A percentile compares a stretch with the other conserved stretches of the same genome.
phyloP scores from a whole-genome alignment of 2,797 vertebrate species.

The Sternotherus odoratus region DNA sequence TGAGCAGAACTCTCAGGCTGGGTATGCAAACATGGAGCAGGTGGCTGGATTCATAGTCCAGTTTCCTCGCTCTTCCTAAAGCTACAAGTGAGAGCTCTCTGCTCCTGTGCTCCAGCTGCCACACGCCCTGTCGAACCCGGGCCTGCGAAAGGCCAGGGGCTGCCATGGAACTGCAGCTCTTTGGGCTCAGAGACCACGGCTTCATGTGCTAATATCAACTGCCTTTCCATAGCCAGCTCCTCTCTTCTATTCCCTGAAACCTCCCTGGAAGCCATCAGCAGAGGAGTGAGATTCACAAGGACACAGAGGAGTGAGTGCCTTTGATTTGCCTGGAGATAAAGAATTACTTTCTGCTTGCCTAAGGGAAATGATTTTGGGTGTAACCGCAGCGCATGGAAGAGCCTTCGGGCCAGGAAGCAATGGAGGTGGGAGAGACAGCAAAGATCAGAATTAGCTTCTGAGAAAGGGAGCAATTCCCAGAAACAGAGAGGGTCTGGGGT shows the following conservation, averaged over 20 bases:
- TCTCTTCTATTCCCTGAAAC: not conserved
- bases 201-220: too few relatives aligned
- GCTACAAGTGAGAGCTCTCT: too few relatives aligned
- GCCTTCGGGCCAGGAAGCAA: not conserved
- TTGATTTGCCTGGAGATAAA: not conserved
- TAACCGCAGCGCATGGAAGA: fast-evolving
- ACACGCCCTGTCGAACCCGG: not conserved
- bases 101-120: too few relatives aligned
- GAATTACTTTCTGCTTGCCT: fast-evolving
- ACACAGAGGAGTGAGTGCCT: not conserved
- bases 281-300: not conserved
- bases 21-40: not conserved
- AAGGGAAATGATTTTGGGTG: fast-evolving
- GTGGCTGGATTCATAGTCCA: not conserved
- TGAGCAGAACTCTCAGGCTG: not conserved
- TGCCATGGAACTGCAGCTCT: not conserved
- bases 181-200: too few relatives aligned
- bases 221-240: not conserved
- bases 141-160: not conserved
- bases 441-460: not conserved
- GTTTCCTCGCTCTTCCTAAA: not conserved
- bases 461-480: not conserved
- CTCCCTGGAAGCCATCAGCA: not conserved
- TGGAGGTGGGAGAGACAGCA: not conserved
- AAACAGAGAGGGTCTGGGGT: not conserved